Conservation (phyloP, 2,888 invertebrate genomes). For the Cephus pulcher region DNA sequence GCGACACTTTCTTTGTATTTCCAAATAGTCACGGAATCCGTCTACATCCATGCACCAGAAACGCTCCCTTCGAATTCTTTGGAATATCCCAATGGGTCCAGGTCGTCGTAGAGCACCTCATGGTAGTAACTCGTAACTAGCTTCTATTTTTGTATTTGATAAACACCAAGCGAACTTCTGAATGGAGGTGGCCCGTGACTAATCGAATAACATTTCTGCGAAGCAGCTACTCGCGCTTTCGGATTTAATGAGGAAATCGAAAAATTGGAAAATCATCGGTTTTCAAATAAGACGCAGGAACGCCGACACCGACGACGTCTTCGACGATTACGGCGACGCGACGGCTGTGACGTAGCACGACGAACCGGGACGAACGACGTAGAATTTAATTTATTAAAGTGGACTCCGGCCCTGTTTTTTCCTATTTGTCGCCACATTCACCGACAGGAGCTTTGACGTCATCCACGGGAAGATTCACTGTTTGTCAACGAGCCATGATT, state of each 20-base stretch:
- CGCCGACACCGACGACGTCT: background rate
- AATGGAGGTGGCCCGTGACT: conserved; percentile 19
- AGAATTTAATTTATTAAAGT: background rate
- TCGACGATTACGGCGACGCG: background rate
- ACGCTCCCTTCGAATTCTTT: background rate
- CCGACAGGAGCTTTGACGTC: background rate
- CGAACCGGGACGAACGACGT: background rate
- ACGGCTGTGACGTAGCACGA: background rate
- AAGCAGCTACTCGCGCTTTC: background rate
- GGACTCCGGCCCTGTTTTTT: background rate
- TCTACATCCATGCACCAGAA: background rate
- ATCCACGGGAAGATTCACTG: background rate
- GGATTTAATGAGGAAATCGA: background rate
- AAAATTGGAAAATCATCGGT: background rate
- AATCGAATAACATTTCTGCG: conserved; percentile 18
- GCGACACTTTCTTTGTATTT: background rate
- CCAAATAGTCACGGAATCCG: background rate
- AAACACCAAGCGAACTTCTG: conserved; percentile 17
- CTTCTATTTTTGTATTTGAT: conserved; percentile 19
- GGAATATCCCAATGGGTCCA: background rate
- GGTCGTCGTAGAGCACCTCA: background rate
- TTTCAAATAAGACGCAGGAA: background rate
- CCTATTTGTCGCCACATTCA: conserved; percentile 2
- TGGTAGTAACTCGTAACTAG: conserved; percentile 10
- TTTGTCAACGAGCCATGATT: background rate